Evolutionary conservation across 2,113 vertebrate species (phyloP), one percentile per base, ranked within the genome.

Genomic region (Halichoerus grypus): DNA sequence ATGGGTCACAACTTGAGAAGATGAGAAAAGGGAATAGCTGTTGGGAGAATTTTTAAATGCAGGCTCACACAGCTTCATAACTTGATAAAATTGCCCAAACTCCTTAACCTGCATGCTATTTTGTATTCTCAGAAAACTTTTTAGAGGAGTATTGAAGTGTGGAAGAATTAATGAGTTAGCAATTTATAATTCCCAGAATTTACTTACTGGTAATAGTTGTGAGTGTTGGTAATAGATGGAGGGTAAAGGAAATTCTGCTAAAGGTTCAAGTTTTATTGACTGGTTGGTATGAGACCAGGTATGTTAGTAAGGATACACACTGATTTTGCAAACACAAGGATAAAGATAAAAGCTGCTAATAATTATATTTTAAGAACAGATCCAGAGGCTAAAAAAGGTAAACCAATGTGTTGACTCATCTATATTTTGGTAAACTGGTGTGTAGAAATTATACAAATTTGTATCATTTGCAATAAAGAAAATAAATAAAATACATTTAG

Each of bases 21-120:
- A 16, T 72, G 31, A 91, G n/a, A 55, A 85, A 28, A 69, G 18
- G 14, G 13, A 97, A 95, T 91, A 53, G 49, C 46, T 81, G 3
- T 33, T 83, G 74, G 80, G 39, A 88, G 72, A 81, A 61, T 57
- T 88, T 91, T 88, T 92, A 81, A 82, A 96, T 80, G 42, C 22
- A 57, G 22, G 21, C 33, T 95, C 72, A 77, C 36, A 76, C 8
- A 63, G 4, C 9, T 89, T 76, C 28, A 59, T 76, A 81, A 59
- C 12, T 82, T n/a, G 89, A 19, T 53, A 89, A 80, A 89, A 81
- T 16, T 55, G 11, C 26, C 18, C 24, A 71, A 2, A 74, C 12
- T 67, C 49, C 26, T 84, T 85, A 92, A 42, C 9, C 69, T 74
- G 1, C 26, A 55, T 61, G 21, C 18, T 91, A 26, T 83, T 90